Conservation (phyloP, 1,140 invertebrate species). For the Drosophila subpulchrella region DNA sequence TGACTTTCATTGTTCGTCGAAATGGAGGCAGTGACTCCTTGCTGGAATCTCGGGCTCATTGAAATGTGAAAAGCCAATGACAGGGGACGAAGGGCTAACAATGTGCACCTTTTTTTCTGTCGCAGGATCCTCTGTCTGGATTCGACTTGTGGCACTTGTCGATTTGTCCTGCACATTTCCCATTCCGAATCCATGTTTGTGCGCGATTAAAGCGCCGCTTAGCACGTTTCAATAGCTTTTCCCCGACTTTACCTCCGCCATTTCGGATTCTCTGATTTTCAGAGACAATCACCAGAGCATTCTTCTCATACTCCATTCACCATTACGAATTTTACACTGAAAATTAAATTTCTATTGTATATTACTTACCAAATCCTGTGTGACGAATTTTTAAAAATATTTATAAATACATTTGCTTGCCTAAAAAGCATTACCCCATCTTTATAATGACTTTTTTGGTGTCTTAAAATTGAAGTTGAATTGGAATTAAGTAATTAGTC, state of each 20-base stretch:
- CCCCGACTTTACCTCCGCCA: constrained; percentile 8
- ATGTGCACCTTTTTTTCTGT: constrained; percentile 57
- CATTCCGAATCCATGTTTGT: constrained; percentile 47
- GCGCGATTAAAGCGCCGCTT: constrained; percentile 72
- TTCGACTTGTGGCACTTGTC: constrained; percentile 45
- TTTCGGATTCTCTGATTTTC: constrained; percentile 11
- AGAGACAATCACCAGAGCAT: constrained; percentile 60
- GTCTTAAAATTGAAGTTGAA: too few species aligned
- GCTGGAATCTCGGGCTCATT: constrained; percentile 59
- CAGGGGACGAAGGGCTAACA: constrained; percentile 47
- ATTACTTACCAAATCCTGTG: too few species aligned
- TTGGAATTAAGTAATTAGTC: too few species aligned
- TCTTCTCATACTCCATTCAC: constrained; percentile 7
- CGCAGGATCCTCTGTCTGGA: constrained; percentile 25
- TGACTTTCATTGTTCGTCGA: constrained; percentile 75
- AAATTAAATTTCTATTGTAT: background rate
- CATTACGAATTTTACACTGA: constrained; percentile 1
- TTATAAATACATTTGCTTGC: too few species aligned
- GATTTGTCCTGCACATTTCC: constrained; percentile 50
- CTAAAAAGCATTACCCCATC: too few species aligned
- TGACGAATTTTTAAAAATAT: too few species aligned
- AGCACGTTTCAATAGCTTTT: constrained; percentile 47
- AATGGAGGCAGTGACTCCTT: constrained; percentile 43
- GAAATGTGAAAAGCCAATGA: constrained; percentile 81
- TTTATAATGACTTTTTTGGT: too few species aligned